Evolutionary conservation across 2,113 vertebrate species (phyloP).

Genomic region (Colaptes auratus): DNA sequence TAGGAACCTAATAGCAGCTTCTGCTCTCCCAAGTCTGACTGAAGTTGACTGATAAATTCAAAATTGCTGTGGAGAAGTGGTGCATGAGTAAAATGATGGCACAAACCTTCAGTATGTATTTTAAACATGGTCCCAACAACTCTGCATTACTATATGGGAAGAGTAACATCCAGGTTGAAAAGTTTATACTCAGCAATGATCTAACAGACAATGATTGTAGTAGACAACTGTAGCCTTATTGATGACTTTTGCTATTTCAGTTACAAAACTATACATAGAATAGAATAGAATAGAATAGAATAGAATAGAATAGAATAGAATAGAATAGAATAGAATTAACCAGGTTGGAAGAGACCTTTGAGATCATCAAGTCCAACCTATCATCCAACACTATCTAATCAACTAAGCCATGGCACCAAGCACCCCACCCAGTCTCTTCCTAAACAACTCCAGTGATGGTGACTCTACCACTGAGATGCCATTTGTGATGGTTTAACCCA

Average conservation of each 20-base stretch:
- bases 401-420: too few species aligned
- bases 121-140: background rate
- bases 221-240: background rate
- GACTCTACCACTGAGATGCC: too few species aligned
- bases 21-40: background rate
- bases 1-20: background rate
- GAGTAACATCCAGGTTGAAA: background rate
- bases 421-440: too few species aligned
- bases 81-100: background rate
- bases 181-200: background rate
- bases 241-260: background rate
- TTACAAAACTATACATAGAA: background rate
- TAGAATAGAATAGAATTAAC: too few species aligned
- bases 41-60: background rate
- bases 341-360: too few species aligned
- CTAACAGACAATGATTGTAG: background rate
- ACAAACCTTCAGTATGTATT: background rate
- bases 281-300: too few species aligned
- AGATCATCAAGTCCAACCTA: too few species aligned
- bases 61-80: background rate
- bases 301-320: too few species aligned
- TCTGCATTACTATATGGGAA: background rate
- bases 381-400: too few species aligned
- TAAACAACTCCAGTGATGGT: too few species aligned
- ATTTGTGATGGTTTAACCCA: too few species aligned